Base-by-base conservation (phyloP, 2,113 vertebrate species). In the Phylloscopus trochilus region DNA sequence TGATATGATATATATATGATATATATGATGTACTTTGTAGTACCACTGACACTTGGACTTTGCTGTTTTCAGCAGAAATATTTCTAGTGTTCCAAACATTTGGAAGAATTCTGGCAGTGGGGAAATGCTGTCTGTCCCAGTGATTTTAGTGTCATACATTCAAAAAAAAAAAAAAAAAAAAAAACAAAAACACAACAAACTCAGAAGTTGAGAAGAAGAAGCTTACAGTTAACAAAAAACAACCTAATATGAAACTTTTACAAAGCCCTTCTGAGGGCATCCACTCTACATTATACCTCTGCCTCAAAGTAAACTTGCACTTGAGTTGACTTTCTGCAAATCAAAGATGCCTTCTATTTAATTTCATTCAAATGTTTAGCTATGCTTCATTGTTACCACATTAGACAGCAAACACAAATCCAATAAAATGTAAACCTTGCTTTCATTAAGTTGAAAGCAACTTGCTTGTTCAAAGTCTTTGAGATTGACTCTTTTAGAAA, bases 391-490 rank as follows among this genome's bases (percentile, higher is more conserved):
- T 77, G 93, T 95, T 92, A 56, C 72, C 89, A 64, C 80, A 88
- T 96, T 89, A 90, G 92, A 92, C 66, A 93, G 80, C 92, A 96
- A 97, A 89, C 70, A 93, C 86, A 97, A 91, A 96, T 92, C 81
- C 75, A 93, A 93, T 95, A 94, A 95, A 95, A 91, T 69, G 33
- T 92, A 96, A 95, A 79, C 60, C 76, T 96, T 58, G 30, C 63
- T 95, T 96, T 97, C 89, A 94, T 93, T 96, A 88, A 93, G 59
- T 93, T 97, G 80, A 95, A 96, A 97, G 79, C 20, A 49, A 86
- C 39, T 97, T 90, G 56, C 63, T 96, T 93, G 63, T 94, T 96
- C 86, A 90, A 95, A 97, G 74, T 91, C 93, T 96, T 93, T 95
- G 66, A 90, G 92, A 95, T 69, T 82, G 83, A 88, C 89, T 96